A percentile compares a stretch with the other conserved stretches of the same genome.
Conservation (phyloP, 2,797 vertebrate species). For the Tenualosa ilisha region DNA sequence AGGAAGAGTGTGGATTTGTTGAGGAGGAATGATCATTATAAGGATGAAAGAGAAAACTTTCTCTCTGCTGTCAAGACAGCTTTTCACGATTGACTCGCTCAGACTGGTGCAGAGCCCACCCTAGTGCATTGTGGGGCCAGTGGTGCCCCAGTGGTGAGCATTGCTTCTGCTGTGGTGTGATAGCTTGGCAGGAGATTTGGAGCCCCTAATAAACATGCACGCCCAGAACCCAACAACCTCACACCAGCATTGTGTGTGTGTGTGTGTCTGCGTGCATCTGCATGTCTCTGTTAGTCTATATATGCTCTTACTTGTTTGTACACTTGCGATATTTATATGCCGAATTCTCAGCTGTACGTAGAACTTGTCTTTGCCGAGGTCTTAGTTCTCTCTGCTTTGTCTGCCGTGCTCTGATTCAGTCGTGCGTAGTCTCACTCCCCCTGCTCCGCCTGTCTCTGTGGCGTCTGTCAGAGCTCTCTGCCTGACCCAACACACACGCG, state of each 20-base stretch:
- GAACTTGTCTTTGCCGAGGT: neutral
- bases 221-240: neutral
- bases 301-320: neutral
- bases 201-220: neutral
- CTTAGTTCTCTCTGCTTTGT: neutral
- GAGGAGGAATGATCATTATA: neutral
- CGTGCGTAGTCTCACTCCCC: neutral
- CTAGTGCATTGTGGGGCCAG: slow-evolving; percentile 12
- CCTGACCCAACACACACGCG: neutral
- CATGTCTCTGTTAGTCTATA: neutral
- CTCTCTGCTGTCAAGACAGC: neutral
- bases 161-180: slow-evolving; percentile 18
- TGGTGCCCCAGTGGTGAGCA: neutral
- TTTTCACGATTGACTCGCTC: neutral
- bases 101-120: neutral
- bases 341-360: neutral
- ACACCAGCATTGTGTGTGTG: neutral
- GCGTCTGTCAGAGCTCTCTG: neutral
- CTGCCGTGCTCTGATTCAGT: neutral
- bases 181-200: neutral
- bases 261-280: neutral
- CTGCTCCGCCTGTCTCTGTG: neutral
- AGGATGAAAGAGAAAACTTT: neutral
- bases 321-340: neutral
- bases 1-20: neutral